Evolutionary conservation across 2,888 invertebrate species (phyloP), one percentile per base, ranked within the genome.

Genomic region (Chorisops tibialis): DNA sequence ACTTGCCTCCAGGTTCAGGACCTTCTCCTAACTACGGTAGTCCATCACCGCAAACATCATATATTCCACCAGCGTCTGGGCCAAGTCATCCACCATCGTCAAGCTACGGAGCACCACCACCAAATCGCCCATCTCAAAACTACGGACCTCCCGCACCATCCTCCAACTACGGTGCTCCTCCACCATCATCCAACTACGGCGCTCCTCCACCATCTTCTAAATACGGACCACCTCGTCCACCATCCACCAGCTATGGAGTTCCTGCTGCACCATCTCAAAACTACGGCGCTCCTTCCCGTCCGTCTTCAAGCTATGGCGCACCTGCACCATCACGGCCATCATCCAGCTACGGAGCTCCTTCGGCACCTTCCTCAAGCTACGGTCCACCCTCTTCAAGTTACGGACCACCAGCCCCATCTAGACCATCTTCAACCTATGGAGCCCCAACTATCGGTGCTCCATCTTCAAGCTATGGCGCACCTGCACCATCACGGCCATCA

Each of bases 211-310:
- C 78, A 21, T 71, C 75, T 12, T 72, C 70, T 59, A 71, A 71
- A 7, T 75, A 74, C 62, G 76, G 75, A 7, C 72, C 76, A n/a
- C 76, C 63, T 58, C 77, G 77, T 21, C 75, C 67, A 2, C 82
- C 83, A n/a, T 77, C 82, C 63, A 80, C 81, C 2, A 82, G 81
- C 70, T 83, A 82, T 63, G 83, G 83, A 2, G 81, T 81, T 1
- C 82, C 82, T 6, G 81, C 82, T 3, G 81, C 81, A 43, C 82
- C 82, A 2, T 80, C 81, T 0, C 77, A 75, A 1, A 76, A 77
- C 19, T 83, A 82, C 67, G 80, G 81, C 7, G 47, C 30, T 39
- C 72, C 66, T 58, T 67, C 59, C 73, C 73, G 47, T 75, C 76
- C 2, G 74, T 74, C 1, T 70, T 70, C 54, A 69, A 70, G 0